Evolutionary conservation across 2,888 invertebrate species (phyloP).

Genomic region (Microplitis manilae): DNA sequence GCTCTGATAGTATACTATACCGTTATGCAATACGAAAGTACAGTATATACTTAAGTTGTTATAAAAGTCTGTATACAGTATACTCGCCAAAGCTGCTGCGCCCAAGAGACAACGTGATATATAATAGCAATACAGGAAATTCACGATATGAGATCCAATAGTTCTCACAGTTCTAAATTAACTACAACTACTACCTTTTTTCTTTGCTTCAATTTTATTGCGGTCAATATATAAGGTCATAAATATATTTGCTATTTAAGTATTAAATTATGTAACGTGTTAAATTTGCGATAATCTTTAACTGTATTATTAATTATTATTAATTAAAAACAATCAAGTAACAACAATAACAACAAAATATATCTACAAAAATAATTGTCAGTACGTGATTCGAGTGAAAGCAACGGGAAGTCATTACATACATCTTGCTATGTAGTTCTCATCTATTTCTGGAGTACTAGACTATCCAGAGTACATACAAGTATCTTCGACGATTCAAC

Average conservation of each 20-base stretch:
- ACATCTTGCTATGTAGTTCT: slow-evolving; percentile 49
- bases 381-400: slow-evolving; percentile 49
- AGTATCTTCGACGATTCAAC: slow-evolving; percentile 45
- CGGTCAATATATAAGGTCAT: no score
- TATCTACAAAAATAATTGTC: slow-evolving; percentile 19
- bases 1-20: slow-evolving; percentile 32
- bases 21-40: slow-evolving; percentile 46
- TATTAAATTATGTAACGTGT: no score
- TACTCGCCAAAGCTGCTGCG: slow-evolving; percentile 28
- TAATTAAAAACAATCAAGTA: slow-evolving; percentile 19
- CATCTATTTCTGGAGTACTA: slow-evolving; percentile 49
- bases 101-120: slow-evolving; percentile 17
- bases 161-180: slow-evolving; percentile 28
- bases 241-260: no score
- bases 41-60: slow-evolving; percentile 35
- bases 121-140: slow-evolving; percentile 20
- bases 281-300: no score
- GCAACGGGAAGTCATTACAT: slow-evolving; percentile 47
- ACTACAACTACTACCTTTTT: no score
- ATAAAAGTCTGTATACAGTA: slow-evolving; percentile 28
- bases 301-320: no score
- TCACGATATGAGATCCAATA: slow-evolving; percentile 31
- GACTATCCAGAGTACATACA: slow-evolving; percentile 50
- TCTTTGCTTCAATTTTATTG: no score
- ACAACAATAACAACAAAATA: slow-evolving; percentile 20